Conservation (phyloP, 2,797 vertebrate species). For the Neosilurus mollespiculum region DNA sequence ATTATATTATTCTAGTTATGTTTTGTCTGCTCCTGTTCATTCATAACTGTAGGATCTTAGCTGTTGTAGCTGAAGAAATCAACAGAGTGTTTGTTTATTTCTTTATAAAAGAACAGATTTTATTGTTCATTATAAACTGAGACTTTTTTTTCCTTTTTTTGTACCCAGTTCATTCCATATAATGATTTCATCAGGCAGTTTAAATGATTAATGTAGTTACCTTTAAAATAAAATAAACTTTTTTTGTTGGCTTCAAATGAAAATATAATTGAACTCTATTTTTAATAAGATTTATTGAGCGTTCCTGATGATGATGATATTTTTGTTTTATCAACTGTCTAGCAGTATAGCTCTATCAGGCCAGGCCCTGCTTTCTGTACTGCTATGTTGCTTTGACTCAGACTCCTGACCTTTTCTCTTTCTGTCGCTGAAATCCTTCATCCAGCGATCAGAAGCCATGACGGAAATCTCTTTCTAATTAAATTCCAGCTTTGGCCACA, state of each 20-base stretch:
- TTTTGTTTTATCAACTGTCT: not conserved
- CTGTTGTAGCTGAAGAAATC: not conserved
- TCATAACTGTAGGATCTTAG: not conserved
- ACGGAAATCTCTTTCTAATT: conserved; percentile 14
- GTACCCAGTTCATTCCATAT: not conserved
- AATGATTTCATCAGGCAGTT: not conserved
- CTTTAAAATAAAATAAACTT: no score
- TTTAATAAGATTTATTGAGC: no score
- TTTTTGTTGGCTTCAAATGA: no score
- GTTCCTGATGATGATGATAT: no score
- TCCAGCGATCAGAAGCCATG: not conserved
- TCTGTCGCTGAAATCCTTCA: not conserved
- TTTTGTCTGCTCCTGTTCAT: no score
- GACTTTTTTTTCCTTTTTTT: not conserved
- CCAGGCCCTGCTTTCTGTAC: not conserved
- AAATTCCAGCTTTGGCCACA: not conserved
- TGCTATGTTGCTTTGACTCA: not conserved
- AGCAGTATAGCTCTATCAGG: no score
- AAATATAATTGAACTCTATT: no score
- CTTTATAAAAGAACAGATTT: not conserved
- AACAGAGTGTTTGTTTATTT: not conserved
- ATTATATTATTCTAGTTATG: not conserved
- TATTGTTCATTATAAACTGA: not conserved
- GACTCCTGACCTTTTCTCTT: not conserved
- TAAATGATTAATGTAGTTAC: not conserved